These are phyloP conservation scores for Tarsius wallacei DNA, from an alignment of 2,797 vertebrate genomes.

Conservation along the genomic window DNA sequence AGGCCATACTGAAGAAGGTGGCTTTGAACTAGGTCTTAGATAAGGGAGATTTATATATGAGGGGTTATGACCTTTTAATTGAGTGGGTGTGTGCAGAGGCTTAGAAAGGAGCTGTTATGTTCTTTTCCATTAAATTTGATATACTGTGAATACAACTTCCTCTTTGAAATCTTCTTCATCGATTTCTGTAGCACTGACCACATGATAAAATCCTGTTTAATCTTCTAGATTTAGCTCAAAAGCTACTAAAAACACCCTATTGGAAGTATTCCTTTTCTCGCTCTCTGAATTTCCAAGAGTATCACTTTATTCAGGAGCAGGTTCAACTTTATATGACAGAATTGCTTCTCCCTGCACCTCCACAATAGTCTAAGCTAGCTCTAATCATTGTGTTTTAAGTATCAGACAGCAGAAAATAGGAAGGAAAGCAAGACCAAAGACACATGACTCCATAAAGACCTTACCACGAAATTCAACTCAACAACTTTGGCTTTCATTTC, in stretches of 20 bases:
- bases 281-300: neutral
- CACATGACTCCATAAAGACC: neutral
- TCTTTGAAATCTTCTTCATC: constrained; percentile 37
- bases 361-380: neutral
- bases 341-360: neutral
- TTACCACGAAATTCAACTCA: neutral
- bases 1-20: neutral
- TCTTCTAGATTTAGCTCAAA: constrained; percentile 50
- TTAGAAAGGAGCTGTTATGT: neutral
- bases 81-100: neutral
- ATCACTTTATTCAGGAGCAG: constrained; percentile 22
- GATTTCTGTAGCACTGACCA: constrained; percentile 20
- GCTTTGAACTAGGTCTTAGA: constrained; percentile 26
- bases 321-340: neutral
- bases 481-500: neutral
- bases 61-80: neutral
- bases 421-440: neutral
- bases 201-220: constrained; percentile 39
- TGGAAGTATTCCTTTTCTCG: neutral
- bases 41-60: neutral
- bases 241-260: neutral
- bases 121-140: constrained; percentile 24
- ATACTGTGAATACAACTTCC: neutral
- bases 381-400: neutral
- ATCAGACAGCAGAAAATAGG: neutral